A percentile compares a stretch with the other conserved stretches of the same genome.
Evolutionary conservation across 2,113 vertebrate species (phyloP).

Genomic region (Myotis brandtii): DNA sequence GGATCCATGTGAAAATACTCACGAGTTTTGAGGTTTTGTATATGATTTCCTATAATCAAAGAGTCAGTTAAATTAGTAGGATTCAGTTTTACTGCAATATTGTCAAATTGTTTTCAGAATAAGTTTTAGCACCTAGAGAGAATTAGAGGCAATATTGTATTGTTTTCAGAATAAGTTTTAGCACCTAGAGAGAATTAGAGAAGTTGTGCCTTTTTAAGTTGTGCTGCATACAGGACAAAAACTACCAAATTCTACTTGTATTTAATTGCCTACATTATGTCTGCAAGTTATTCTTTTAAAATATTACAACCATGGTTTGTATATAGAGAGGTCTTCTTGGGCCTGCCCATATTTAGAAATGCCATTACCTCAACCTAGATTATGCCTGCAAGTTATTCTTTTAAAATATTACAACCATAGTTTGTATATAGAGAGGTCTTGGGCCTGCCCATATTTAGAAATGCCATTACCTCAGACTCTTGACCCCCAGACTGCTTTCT

Average conservation of each 20-base stretch:
- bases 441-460: not conserved
- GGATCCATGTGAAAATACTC: not conserved
- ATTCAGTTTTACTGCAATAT: not conserved
- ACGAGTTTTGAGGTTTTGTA: not conserved
- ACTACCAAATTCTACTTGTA: not conserved
- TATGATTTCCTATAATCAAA: not conserved
- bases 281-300: not conserved
- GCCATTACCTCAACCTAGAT: too few relatives aligned
- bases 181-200: not conserved
- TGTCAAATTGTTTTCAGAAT: not conserved
- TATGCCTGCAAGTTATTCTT: not conserved
- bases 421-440: not conserved
- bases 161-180: slow-evolving; percentile 19
- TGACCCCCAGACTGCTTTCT: not conserved
- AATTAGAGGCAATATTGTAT: not conserved
- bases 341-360: not conserved
- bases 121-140: not conserved
- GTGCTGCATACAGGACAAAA: not conserved
- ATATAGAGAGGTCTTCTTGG: not conserved
- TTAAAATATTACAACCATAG: not conserved
- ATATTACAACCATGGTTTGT: not conserved
- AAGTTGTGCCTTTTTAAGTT: not conserved
- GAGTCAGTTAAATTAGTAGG: not conserved
- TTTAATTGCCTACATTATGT: not conserved
- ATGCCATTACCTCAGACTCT: not conserved